A percentile compares a stretch with the other conserved stretches of the same genome.
These are phyloP conservation scores for Bombylius discolor DNA, from an alignment of 2,888 invertebrate genomes.

Conservation along the genomic window DNA sequence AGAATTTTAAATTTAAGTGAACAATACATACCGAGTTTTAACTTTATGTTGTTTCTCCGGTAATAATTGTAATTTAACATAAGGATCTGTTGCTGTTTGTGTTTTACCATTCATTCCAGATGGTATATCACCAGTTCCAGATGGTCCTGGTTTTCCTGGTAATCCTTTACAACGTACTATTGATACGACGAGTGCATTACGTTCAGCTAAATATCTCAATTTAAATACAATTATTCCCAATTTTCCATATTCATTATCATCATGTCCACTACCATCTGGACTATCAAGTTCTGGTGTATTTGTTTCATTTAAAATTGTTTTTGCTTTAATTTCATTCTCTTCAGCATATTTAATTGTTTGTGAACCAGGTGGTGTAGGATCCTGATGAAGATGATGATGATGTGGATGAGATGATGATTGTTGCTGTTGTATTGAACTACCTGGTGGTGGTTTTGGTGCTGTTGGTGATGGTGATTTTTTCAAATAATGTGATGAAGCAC, in stretches of 20 bases:
- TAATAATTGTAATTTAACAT: constrained; percentile 91
- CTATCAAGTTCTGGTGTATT: constrained; percentile 21
- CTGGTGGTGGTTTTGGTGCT: constrained; percentile 39
- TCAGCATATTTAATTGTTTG: constrained; percentile 31
- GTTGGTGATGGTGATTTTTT: constrained; percentile 91
- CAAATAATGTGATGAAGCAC: constrained; percentile 64
- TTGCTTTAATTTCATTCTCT: constrained; percentile 30
- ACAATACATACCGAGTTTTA: constrained; percentile 53
- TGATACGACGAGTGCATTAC: constrained; percentile 81
- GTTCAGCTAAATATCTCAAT: constrained; percentile 77
- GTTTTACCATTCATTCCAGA: constrained; percentile 35
- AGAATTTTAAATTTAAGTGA: no score
- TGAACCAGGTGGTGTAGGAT: constrained; percentile 17
- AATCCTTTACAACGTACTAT: constrained; percentile 82
- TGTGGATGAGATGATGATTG: neutral
- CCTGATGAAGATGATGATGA: constrained; percentile 7
- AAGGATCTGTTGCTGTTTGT: constrained; percentile 60
- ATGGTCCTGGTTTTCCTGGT: constrained; percentile 42
- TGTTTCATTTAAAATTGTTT: constrained; percentile 14
- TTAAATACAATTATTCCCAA: constrained; percentile 84
- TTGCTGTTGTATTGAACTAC: constrained; percentile 5
- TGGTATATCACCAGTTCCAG: constrained; percentile 45
- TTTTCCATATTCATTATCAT: constrained; percentile 49
- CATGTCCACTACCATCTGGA: constrained; percentile 16
- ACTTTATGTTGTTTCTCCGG: constrained; percentile 98